phyloP scores from a whole-genome alignment of 2,797 vertebrate species.

The Caiman crocodilus region DNA sequence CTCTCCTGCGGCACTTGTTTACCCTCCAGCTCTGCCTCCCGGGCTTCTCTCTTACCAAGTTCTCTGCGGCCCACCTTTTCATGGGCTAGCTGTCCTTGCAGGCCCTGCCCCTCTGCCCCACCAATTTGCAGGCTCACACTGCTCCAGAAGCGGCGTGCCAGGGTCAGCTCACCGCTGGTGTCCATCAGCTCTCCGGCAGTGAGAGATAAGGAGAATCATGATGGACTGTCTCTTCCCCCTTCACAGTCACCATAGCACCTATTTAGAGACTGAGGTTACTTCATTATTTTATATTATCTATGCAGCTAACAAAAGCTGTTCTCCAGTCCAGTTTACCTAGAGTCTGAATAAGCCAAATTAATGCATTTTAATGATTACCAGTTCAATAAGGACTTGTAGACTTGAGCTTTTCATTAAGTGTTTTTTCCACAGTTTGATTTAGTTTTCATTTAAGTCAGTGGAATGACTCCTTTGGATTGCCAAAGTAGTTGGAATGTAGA shows the following conservation, averaged over 20 bases:
- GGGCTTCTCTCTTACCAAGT: too few species aligned
- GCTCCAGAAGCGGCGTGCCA: too few species aligned
- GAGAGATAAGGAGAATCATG: too few species aligned
- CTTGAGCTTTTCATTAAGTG: neutral
- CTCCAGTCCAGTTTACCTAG: conserved; percentile 37
- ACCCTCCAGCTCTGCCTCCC: too few species aligned
- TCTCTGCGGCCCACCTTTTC: too few species aligned
- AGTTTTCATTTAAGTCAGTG: neutral
- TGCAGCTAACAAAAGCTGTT: conserved; percentile 42
- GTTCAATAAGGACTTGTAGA: conserved; percentile 18
- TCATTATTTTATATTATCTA: conserved; percentile 48
- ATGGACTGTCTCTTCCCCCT: neutral
- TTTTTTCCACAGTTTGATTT: neutral
- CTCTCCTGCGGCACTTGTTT: too few species aligned
- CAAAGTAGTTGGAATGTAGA: neutral
- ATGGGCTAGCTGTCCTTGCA: too few species aligned
- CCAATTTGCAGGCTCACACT: too few species aligned
- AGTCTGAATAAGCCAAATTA: conserved; percentile 52
- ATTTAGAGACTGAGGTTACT: conserved; percentile 45
- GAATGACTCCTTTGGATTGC: neutral
- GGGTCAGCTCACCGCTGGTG: too few species aligned
- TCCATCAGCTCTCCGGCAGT: too few species aligned
- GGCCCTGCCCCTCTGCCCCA: too few species aligned
- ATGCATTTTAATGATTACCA: conserved; percentile 53
- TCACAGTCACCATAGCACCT: neutral